A percentile compares a stretch with the other conserved stretches of the same genome.
Evolutionary conservation across 2,888 invertebrate species (phyloP).

Genomic region (Drosophila kambysellisi): DNA sequence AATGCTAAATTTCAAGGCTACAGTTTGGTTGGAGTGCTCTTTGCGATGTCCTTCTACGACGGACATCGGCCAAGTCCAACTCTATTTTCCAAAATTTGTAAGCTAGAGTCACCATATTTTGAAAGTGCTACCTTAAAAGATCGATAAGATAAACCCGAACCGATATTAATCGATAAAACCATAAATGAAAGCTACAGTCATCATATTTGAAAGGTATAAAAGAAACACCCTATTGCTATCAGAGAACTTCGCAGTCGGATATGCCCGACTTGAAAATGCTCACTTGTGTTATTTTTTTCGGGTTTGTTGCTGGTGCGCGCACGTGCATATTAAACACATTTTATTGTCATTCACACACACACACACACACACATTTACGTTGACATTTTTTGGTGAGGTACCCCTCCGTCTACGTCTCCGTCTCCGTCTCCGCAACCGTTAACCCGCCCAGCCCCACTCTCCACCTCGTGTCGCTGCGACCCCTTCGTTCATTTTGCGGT

Average conservation of each 20-base stretch:
- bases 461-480: constrained; percentile 5
- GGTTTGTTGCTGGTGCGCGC: constrained; percentile 41
- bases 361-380: constrained; percentile 40
- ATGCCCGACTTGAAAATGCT: background rate
- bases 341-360: constrained; percentile 62
- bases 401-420: background rate
- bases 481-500: constrained; percentile 52
- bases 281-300: constrained; percentile 5
- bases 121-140: background rate
- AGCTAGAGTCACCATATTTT: background rate
- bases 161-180: background rate
- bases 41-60: background rate
- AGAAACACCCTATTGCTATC: background rate
- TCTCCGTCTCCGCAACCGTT: background rate
- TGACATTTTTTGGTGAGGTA: constrained; percentile 46
- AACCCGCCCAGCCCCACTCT: constrained; percentile 5
- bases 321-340: constrained; percentile 74
- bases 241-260: background rate
- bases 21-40: background rate
- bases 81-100: too few relatives aligned
- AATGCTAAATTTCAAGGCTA: background rate
- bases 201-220: background rate
- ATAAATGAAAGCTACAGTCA: background rate
- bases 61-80: background rate
- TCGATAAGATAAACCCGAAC: background rate